phyloP scores from a whole-genome alignment of 2,888 invertebrate genomes.

The Byasa hedistus region DNA sequence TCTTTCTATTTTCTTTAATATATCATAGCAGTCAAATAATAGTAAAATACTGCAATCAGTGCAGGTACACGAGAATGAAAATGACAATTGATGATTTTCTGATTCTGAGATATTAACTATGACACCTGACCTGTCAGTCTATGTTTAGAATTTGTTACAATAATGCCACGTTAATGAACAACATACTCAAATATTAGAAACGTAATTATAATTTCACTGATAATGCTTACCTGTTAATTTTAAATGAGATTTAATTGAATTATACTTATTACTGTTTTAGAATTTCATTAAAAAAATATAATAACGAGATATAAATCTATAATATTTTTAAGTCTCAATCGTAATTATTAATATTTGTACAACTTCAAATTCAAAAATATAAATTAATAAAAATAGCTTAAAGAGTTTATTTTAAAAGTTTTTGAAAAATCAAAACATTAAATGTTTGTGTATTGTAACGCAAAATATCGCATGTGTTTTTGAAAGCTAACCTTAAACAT shows the following conservation, averaged over 20 bases:
- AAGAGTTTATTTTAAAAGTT: too few relatives aligned
- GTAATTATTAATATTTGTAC: too few relatives aligned
- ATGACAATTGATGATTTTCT: constrained; percentile 15
- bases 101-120: constrained; percentile 30
- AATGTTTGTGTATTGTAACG: background rate
- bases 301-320: too few relatives aligned
- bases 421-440: background rate
- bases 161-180: constrained; percentile 3
- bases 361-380: too few relatives aligned
- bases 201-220: too few relatives aligned
- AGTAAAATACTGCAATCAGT: constrained; percentile 2
- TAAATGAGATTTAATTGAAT: too few relatives aligned
- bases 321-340: too few relatives aligned
- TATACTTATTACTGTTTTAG: too few relatives aligned
- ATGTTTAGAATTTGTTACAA: constrained; percentile 27
- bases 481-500: constrained; percentile 53
- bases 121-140: constrained; percentile 24
- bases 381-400: too few relatives aligned
- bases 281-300: too few relatives aligned
- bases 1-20: constrained; percentile 29
- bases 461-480: constrained; percentile 45
- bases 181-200: too few relatives aligned
- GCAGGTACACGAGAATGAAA: constrained; percentile 14
- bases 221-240: too few relatives aligned
- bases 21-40: constrained; percentile 34